phyloP scores from a whole-genome alignment of 1,140 invertebrate genomes.

The Drosophila persimilis region DNA sequence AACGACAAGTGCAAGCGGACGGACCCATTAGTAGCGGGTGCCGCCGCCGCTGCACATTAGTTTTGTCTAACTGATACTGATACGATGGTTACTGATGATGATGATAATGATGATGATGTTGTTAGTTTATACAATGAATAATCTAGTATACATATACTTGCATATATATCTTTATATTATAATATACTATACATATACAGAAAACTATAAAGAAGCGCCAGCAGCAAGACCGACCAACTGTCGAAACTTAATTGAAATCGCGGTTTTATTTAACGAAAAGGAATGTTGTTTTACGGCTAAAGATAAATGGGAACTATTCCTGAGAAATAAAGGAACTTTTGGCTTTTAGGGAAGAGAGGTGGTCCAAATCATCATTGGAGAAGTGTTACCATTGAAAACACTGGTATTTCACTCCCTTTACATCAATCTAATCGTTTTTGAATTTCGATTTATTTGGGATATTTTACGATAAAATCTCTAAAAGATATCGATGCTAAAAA shows the following conservation, averaged over 20 bases:
- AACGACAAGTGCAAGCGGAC: slow-evolving; percentile 53
- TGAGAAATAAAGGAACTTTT: too few relatives aligned
- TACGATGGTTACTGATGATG: slow-evolving; percentile 16
- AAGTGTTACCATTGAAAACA: too few relatives aligned
- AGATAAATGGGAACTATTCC: too few relatives aligned
- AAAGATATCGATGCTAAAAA: too few relatives aligned
- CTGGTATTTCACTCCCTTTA: too few relatives aligned
- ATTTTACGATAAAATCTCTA: too few relatives aligned
- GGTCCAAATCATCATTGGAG: too few relatives aligned
- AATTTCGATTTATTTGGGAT: too few relatives aligned
- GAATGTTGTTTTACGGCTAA: too few relatives aligned
- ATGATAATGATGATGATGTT: slow-evolving; percentile 58
- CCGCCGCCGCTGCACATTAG: slow-evolving; percentile 57
- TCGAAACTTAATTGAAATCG: slow-evolving; percentile 26
- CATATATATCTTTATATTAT: slow-evolving; percentile 51
- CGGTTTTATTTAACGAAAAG: slow-evolving; percentile 1
- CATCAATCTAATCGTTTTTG: too few relatives aligned
- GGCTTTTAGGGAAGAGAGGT: too few relatives aligned
- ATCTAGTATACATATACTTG: slow-evolving; percentile 59
- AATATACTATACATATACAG: slow-evolving; percentile 15
- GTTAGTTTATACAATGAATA: slow-evolving; percentile 79
- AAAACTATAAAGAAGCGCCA: slow-evolving; percentile 43
- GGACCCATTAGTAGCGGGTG: slow-evolving; percentile 16
- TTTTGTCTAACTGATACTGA: slow-evolving; percentile 69
- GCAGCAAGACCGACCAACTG: slow-evolving; percentile 37